Evolutionary conservation across 2,888 invertebrate species (phyloP).

Genomic region (Bhutanitis thaidina): DNA sequence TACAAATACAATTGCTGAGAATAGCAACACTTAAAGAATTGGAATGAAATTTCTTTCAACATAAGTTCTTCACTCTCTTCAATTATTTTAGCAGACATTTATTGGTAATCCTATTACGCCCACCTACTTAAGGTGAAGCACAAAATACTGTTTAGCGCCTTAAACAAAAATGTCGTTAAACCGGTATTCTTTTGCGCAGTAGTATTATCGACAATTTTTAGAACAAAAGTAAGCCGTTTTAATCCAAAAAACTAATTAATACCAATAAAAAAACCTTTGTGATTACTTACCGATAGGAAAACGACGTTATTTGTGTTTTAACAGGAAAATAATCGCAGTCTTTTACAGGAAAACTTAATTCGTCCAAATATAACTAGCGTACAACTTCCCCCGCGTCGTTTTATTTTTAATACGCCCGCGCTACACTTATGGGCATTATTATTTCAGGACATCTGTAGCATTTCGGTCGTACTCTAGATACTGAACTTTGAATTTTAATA

Average conservation of each 20-base stretch:
- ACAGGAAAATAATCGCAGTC: constrained; percentile 11
- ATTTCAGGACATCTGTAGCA: constrained; percentile 57
- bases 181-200: background rate
- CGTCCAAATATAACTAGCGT: constrained; percentile 58
- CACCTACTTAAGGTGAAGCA: no score
- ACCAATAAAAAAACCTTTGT: background rate
- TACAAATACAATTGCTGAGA: no score
- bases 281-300: constrained; percentile 2
- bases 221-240: no score
- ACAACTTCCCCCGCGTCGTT: constrained; percentile 65
- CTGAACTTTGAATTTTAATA: constrained; percentile 36
- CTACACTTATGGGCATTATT: constrained; percentile 62
- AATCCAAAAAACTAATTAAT: background rate
- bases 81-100: background rate
- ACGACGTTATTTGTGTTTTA: background rate
- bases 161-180: background rate
- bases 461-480: constrained; percentile 39
- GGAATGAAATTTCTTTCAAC: no score
- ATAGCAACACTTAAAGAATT: no score
- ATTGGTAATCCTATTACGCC: background rate
- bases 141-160: background rate
- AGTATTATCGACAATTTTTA: background rate
- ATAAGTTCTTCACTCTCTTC: no score
- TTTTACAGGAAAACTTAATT: constrained; percentile 25
- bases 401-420: constrained; percentile 61